Base-by-base conservation (phyloP, 1,140 invertebrate species). In the Limonius californicus region DNA sequence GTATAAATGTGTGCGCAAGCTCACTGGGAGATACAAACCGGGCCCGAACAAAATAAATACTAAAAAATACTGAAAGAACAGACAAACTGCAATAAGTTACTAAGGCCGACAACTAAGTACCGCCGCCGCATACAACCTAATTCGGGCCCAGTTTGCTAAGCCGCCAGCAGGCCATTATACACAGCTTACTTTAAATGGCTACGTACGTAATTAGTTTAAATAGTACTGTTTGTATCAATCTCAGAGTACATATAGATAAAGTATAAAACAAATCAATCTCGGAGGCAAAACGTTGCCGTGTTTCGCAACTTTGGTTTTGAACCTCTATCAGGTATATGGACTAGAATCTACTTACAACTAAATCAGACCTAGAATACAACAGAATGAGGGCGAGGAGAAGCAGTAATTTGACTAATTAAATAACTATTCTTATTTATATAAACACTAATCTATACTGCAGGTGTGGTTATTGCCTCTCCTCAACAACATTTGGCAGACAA, bases 1-100 rank as follows among this genome's bases (percentile, higher is more conserved):
- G 66, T 72, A 70, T 71, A 71, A 72, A 70, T 69, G 70, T 76
- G 73, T 75, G 74, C 71, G 71, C 70, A 66, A 67, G 65, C 63
- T 61, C 61, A 58, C 62, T 65, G 66, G n/a, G 59, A 62, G 42
- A 68, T 60, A 60, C 68, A 66, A 72, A 65, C 66, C 68, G 58
- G 63, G 64, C 47, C 64, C 43, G 60, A 62, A 14, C 62, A 59
- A 66, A 59, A 53, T 57, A 65, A 65, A 61, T 56, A 64, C 32
- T 62, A 53, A 54, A 30, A 62, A 53, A 54, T 54, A 30, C 43
- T 60, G 45, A 50, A 45, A 4, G 15, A 54, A 19, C 20, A 23
- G 15, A 54, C 50, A 19, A 19, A 54, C 50, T 50, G 7, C 20
- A 27, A 12, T 54, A 35, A 63, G 20, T 57, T 23, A 59, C 57